A percentile compares a stretch with the other conserved stretches of the same genome.
Evolutionary conservation across 2,797 vertebrate genomes (phyloP).

Genomic region (Tapirus indicus): DNA sequence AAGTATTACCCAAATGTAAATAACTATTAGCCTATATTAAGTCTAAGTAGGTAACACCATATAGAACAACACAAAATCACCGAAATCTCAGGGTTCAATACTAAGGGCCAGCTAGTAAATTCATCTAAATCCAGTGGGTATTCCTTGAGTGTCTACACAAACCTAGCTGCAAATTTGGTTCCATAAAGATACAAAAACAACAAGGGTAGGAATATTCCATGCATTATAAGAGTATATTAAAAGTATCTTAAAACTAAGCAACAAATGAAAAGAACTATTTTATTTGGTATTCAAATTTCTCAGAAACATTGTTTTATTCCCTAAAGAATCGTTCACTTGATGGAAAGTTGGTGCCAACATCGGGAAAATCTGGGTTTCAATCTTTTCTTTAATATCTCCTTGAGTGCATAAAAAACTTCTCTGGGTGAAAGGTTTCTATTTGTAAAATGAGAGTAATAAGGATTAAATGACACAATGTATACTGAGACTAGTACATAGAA

Average conservation of each 20-base stretch:
- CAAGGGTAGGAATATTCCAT: neutral
- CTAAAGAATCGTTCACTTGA: neutral
- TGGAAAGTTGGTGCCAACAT: neutral
- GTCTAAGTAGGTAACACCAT: neutral
- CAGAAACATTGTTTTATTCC: conserved; percentile 16
- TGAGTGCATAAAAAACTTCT: neutral
- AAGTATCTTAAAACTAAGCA: neutral
- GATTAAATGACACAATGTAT: neutral
- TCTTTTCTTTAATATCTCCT: conserved; percentile 27
- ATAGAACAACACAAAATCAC: neutral
- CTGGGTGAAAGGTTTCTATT: neutral
- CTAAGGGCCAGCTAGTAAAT: neutral
- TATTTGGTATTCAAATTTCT: conserved; percentile 34
- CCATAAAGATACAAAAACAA: neutral
- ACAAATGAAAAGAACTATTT: conserved; percentile 15
- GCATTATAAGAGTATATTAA: neutral
- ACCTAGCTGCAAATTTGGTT: neutral
- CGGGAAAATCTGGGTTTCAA: neutral
- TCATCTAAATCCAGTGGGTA: neutral
- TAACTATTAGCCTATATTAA: neutral
- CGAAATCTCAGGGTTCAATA: neutral
- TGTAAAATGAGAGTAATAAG: conserved; percentile 15
- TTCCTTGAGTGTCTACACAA: neutral
- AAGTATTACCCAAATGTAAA: neutral
- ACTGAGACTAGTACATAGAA: neutral